Evolutionary conservation across 2,797 vertebrate species (phyloP).

Genomic region (Smutsia gigantea): DNA sequence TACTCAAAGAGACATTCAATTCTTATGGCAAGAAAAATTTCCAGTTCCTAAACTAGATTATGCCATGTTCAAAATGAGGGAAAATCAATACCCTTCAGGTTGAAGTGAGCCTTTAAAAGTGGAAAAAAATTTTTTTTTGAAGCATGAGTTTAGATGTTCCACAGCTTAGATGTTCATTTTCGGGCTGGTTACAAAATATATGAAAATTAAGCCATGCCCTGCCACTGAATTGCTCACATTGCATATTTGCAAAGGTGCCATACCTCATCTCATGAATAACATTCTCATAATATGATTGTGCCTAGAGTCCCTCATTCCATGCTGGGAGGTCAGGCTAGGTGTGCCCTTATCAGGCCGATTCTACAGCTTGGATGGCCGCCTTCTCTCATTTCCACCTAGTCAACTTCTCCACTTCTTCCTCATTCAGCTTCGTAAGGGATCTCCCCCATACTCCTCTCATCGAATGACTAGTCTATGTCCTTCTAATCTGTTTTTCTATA

Average conservation of each 20-base stretch:
- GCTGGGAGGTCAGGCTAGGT: no score
- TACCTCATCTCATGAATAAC: not conserved
- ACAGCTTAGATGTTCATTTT: not conserved
- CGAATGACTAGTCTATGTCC: not conserved
- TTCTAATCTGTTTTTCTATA: not conserved
- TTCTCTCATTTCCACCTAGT: not conserved
- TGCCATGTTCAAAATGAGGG: not conserved
- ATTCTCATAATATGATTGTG: not conserved
- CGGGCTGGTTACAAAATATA: not conserved
- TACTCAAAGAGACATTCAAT: not conserved
- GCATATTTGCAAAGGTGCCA: not conserved
- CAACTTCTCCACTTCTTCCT: not conserved
- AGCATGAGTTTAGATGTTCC: not conserved
- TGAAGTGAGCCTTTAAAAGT: not conserved
- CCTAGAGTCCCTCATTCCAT: no score
- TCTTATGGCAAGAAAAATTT: not conserved
- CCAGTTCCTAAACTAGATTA: not conserved
- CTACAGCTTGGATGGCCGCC: accelerated
- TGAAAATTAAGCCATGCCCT: not conserved
- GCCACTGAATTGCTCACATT: not conserved
- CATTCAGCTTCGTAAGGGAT: not conserved
- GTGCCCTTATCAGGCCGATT: not conserved
- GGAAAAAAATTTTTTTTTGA: not conserved
- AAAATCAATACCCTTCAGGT: not conserved
- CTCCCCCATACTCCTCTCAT: not conserved